phyloP scores from a whole-genome alignment of 2,797 vertebrate species.

The Typhlichthys eigenmanni region DNA sequence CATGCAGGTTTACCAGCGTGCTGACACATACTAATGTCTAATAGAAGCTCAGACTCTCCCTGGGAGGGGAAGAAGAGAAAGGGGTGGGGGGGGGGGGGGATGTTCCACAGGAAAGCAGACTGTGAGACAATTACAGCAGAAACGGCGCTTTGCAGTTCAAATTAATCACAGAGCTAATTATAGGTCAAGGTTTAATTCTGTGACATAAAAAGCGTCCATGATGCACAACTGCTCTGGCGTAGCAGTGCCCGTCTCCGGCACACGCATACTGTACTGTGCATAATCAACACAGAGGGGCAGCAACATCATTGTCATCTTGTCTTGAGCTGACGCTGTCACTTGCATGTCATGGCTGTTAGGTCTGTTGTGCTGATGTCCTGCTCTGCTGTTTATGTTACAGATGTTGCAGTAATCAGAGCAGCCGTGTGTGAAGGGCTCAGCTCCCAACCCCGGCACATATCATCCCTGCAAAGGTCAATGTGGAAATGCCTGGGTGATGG shows the following conservation, averaged over 20 bases:
- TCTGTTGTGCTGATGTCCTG: conserved; percentile 69
- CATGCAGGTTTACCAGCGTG: conserved; percentile 48
- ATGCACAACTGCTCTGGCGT: conserved; percentile 37
- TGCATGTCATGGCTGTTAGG: conserved; percentile 76
- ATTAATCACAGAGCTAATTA: conserved; percentile 68
- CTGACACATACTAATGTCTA: conserved; percentile 69
- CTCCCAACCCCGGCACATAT: conserved; percentile 58
- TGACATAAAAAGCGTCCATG: conserved; percentile 64
- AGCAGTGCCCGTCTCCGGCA: background rate
- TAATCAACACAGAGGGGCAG: conserved; percentile 68
- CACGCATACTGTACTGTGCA: conserved; percentile 54
- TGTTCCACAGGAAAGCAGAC: conserved; percentile 53
- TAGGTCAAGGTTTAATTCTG: conserved; percentile 67
- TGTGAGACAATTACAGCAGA: conserved; percentile 43
- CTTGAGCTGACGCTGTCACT: conserved; percentile 72
- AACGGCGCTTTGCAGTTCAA: conserved; percentile 53
- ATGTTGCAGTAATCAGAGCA: conserved; percentile 79
- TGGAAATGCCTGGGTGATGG: conserved; percentile 88
- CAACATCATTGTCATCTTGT: conserved; percentile 73
- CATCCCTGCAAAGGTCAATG: conserved; percentile 71
- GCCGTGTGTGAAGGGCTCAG: conserved; percentile 77
- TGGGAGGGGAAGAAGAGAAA: background rate
- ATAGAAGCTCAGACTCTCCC: conserved; percentile 55
- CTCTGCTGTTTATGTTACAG: conserved; percentile 77
- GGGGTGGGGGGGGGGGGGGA: conserved; percentile 58